Evolutionary conservation across 2,888 invertebrate genomes (phyloP), one percentile per base, ranked within the genome.

Genomic region (Nomada fucata): DNA sequence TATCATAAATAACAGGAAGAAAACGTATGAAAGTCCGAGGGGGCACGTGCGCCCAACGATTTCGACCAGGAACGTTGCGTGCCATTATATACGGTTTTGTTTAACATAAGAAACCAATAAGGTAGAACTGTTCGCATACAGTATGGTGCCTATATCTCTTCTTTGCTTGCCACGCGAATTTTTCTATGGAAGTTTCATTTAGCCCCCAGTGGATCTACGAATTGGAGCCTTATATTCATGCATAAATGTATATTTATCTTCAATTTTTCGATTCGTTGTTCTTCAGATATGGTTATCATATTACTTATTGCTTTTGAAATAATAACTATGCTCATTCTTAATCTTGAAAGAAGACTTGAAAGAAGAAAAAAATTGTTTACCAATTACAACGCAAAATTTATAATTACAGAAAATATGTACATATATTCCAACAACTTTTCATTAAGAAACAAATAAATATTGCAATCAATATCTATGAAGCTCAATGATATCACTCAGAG

Each of bases 81-180:
- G 70, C 89, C 86, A 90, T 91, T 90, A 91, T 89, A 90, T 89
- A 88, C 87, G 89, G 87, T 89, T 91, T 91, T 89, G 87, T 89
- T 88, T 89, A 85, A 89, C 89, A 90, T 89, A 89, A 89, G 86
- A 88, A 84, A 79, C 89, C 90, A 90, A 91, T 91, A 91, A 85
- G 67, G 59, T 44, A 10, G 55, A 47, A 61, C 53, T 44, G 53
- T 65, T 71, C 52, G 47, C 52, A n/a, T 76, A 53, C 47, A 13
- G 59, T 23, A 65, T 61, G 26, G 52, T 55, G 11, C 23, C 7
- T 10, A 23, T 29, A 15, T 67, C 53, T 68, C 36, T 55, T 55
- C 55, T 55, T 26, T 61, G 68, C 61, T 57, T 67, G 60, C 61
- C 59, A 61, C 50, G 67, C n/a, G 65, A 29, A 74, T 60, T 65